These are phyloP conservation scores for Ecliptopera silaceata DNA, from an alignment of 2,888 invertebrate genomes.

Conservation along the genomic window DNA sequence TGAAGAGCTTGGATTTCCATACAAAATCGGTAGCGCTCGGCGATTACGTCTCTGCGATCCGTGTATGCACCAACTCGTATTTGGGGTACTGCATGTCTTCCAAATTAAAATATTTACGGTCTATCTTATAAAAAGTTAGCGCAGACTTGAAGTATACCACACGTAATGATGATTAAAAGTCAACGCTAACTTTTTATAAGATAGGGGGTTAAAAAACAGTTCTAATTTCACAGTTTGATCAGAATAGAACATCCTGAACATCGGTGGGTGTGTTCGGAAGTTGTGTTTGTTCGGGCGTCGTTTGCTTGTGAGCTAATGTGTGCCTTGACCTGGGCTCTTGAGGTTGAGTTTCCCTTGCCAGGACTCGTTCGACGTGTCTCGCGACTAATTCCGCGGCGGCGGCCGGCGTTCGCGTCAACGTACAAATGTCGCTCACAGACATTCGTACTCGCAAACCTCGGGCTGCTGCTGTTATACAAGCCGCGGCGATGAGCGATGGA, in stretches of 20 bases:
- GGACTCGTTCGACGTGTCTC: constrained; percentile 82
- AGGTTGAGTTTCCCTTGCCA: constrained; percentile 82
- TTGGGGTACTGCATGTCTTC: too few species aligned
- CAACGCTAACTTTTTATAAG: too few species aligned
- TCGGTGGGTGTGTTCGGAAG: constrained; percentile 85
- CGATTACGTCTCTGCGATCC: too few species aligned
- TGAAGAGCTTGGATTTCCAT: too few species aligned
- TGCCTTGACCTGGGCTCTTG: constrained; percentile 65
- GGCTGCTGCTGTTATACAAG: constrained; percentile 87
- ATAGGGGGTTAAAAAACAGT: too few species aligned
- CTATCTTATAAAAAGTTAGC: too few species aligned
- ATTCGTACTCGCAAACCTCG: constrained; percentile 81
- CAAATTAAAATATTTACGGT: too few species aligned
- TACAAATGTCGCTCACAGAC: constrained; percentile 72
- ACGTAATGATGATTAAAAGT: too few species aligned
- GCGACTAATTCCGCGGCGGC: constrained; percentile 81
- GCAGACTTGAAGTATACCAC: too few species aligned
- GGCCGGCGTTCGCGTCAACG: constrained; percentile 75
- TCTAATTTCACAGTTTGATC: constrained; percentile 38
- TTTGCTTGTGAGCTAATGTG: constrained; percentile 58
- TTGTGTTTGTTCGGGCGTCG: constrained; percentile 62
- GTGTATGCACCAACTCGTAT: too few species aligned
- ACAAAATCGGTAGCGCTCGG: too few species aligned
- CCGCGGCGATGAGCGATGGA: constrained; percentile 87
- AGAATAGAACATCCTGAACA: constrained; percentile 85